Evolutionary conservation across 2,888 invertebrate genomes (phyloP).

Genomic region (Acheta domesticus): DNA sequence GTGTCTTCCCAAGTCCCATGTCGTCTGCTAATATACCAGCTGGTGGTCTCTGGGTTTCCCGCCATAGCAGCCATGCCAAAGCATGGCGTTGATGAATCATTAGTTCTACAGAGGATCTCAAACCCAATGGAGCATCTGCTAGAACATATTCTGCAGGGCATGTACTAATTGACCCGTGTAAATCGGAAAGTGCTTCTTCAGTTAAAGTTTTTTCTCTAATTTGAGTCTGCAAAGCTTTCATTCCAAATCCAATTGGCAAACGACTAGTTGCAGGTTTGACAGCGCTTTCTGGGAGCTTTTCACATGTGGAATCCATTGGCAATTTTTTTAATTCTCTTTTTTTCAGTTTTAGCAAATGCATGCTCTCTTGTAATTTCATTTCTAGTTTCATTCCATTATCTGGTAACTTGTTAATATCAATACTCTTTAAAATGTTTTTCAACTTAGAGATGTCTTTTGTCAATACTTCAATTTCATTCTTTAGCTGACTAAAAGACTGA

Average conservation of each 20-base stretch:
- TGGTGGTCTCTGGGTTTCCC: slow-evolving; percentile 78
- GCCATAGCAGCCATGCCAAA: slow-evolving; percentile 83
- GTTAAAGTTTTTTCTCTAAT: slow-evolving; percentile 66
- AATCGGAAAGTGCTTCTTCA: slow-evolving; percentile 64
- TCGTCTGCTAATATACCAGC: slow-evolving; percentile 82
- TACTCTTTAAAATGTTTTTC: neutral
- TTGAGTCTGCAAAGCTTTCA: slow-evolving; percentile 62
- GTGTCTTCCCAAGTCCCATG: slow-evolving; percentile 80
- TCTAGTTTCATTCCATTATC: neutral
- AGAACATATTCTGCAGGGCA: slow-evolving; percentile 60
- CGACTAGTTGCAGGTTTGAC: neutral
- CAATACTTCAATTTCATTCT: neutral
- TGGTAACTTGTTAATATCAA: neutral
- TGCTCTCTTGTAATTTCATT: neutral
- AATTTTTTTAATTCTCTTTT: neutral
- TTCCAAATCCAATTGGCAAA: neutral
- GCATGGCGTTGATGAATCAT: slow-evolving; percentile 85
- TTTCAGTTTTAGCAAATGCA: neutral
- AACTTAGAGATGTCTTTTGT: neutral
- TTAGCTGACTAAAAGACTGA: neutral
- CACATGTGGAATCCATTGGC: neutral
- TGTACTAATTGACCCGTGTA: slow-evolving; percentile 66
- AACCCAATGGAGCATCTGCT: slow-evolving; percentile 59
- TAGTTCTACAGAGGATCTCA: slow-evolving; percentile 57
- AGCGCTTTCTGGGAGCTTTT: neutral